phyloP scores from a whole-genome alignment of 2,888 invertebrate species.

The Lycia hirtaria region DNA sequence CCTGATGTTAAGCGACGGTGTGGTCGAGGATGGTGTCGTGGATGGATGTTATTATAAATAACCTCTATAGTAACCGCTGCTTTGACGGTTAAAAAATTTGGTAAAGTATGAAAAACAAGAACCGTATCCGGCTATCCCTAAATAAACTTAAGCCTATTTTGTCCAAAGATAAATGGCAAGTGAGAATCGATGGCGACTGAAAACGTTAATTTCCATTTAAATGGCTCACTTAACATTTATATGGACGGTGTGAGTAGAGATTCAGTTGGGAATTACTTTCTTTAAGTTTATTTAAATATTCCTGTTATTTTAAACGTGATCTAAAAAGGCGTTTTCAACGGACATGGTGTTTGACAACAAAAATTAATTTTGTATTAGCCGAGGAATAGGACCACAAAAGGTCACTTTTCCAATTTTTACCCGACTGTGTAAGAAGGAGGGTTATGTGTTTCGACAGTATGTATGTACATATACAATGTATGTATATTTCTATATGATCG shows the following conservation, averaged over 20 bases:
- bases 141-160: slow-evolving; percentile 30
- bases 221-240: slow-evolving; percentile 31
- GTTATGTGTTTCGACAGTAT: too few species aligned
- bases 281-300: slow-evolving; percentile 10
- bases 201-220: slow-evolving; percentile 35
- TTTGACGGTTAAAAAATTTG: too few species aligned
- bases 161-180: slow-evolving; percentile 27
- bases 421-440: too few species aligned
- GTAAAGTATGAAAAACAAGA: slow-evolving; percentile 2
- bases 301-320: not conserved
- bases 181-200: slow-evolving; percentile 24
- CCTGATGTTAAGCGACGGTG: too few species aligned
- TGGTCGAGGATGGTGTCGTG: too few species aligned
- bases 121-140: slow-evolving; percentile 12
- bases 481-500: too few species aligned
- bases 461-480: too few species aligned
- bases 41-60: too few species aligned
- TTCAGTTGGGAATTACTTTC: slow-evolving; percentile 14
- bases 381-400: not conserved
- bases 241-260: slow-evolving; percentile 26
- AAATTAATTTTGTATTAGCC: not conserved
- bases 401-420: too few species aligned
- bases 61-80: too few species aligned
- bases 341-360: not conserved
- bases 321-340: not conserved